phyloP scores from a whole-genome alignment of 2,888 invertebrate species.

The Drosophila borborema region DNA sequence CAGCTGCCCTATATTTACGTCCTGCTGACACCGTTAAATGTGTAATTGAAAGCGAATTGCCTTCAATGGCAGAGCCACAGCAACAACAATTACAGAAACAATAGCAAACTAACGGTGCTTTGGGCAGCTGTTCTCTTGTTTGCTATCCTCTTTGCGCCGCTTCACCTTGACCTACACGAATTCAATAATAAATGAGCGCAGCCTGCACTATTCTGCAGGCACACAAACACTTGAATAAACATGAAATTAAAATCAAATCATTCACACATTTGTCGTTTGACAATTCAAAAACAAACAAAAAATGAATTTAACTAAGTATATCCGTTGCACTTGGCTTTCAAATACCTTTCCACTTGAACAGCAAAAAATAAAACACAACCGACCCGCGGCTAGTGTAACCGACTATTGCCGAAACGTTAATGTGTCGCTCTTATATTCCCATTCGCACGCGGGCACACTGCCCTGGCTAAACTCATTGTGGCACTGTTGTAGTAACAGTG shows the following conservation, averaged over 20 bases:
- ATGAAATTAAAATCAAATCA: constrained; percentile 17
- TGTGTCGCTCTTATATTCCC: neutral
- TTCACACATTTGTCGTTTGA: constrained; percentile 26
- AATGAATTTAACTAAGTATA: constrained; percentile 29
- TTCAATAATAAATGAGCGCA: constrained; percentile 31
- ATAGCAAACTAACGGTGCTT: constrained; percentile 47
- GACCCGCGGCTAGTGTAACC: constrained; percentile 52
- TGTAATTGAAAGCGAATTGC: constrained; percentile 41
- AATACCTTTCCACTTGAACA: constrained; percentile 34
- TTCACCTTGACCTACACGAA: constrained; percentile 76
- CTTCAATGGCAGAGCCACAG: constrained; percentile 34
- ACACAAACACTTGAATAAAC: constrained; percentile 13
- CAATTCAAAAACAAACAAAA: constrained; percentile 6
- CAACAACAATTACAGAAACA: constrained; percentile 10
- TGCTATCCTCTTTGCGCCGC: constrained; percentile 22
- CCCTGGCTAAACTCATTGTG: constrained; percentile 17
- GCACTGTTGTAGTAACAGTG: constrained; percentile 11
- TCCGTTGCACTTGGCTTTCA: constrained; percentile 45
- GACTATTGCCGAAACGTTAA: constrained; percentile 35
- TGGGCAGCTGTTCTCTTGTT: constrained; percentile 45
- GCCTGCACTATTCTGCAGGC: constrained; percentile 1
- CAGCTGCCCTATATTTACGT: constrained; percentile 29
- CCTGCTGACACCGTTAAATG: constrained; percentile 58
- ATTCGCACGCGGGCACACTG: constrained; percentile 15
- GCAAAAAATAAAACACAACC: constrained; percentile 43